These are phyloP conservation scores for Heteronetta atricapilla DNA, from an alignment of 2,113 vertebrate genomes.

Conservation along the genomic window DNA sequence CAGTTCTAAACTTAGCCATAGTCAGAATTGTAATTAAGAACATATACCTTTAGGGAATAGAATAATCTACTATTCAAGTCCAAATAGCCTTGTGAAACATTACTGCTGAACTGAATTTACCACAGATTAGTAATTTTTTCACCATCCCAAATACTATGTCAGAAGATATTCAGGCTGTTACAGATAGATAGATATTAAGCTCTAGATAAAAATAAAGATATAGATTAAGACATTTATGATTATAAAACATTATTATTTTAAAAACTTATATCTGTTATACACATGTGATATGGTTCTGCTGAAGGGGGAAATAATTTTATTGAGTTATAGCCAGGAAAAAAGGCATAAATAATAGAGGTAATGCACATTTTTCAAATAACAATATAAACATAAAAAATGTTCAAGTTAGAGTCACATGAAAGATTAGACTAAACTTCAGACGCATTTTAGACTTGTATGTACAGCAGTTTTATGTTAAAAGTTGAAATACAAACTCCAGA, in stretches of 20 bases:
- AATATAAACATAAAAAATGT: slow-evolving; percentile 48
- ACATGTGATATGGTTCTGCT: not conserved
- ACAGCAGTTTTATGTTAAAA: slow-evolving; percentile 15
- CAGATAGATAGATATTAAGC: not conserved
- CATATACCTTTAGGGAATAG: not conserved
- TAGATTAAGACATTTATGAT: not conserved
- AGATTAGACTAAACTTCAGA: slow-evolving; percentile 23
- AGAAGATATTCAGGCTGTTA: not conserved
- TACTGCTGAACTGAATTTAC: not conserved
- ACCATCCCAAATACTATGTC: not conserved
- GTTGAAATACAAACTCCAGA: slow-evolving; percentile 35
- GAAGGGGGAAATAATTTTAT: slow-evolving; percentile 43
- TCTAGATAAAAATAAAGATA: not conserved
- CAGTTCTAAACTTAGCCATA: not conserved
- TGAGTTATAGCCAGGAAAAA: slow-evolving; percentile 34
- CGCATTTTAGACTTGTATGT: slow-evolving; percentile 15
- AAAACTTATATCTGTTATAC: not conserved
- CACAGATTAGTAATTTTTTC: not conserved
- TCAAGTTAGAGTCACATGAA: slow-evolving; percentile 55
- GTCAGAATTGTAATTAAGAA: not conserved
- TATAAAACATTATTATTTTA: not conserved
- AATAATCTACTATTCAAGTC: not conserved
- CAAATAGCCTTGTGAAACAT: not conserved
- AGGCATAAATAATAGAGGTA: slow-evolving; percentile 57
- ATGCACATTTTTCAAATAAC: slow-evolving; percentile 50